Evolutionary conservation across 2,797 vertebrate genomes (phyloP), one percentile per base, ranked within the genome.

Genomic region (Xenopus petersii): DNA sequence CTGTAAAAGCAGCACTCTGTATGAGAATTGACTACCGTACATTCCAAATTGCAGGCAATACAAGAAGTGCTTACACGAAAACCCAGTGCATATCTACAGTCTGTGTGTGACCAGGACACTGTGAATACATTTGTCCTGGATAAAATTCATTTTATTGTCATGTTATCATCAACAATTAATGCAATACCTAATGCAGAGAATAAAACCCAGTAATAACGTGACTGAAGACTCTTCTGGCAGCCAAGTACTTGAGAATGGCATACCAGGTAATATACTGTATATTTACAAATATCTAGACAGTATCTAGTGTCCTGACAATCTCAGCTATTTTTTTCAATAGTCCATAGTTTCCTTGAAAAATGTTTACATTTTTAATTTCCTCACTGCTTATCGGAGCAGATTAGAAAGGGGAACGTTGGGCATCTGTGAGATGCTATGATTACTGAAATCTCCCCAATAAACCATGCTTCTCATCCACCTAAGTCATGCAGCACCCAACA

Each of bases 91-190:
- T 84, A 83, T 59, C 64, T 93, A 67, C 3, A 62, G 30, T 70
- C 51, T 0, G 42, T 92, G 58, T 95, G 91, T 78, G 92, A 87
- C 15, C 83, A 90, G 58, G 84, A 86, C 63, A 81, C 94, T 68
- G 85, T 87, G 81, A 82, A 88, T 73, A 89, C 88, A 75, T 86
- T 94, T 75, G 84, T 83, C 62, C 87, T 98, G 69, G 90, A 91
- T 67, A 94, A 92, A 84, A 84, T 92, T 74, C 88, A 95, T 73
- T 93, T 98, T n/a, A 80, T 96, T 13, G 80, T 95, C 83, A 89
- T 87, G 33, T 81, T 98, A 79, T 90, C 92, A 83, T 84, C 84
- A 69, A 94, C 92, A 10, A 86, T 96, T 79, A 88, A 88, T 73
- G 78, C 81, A 60, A 74, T 90, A 74, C 92, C 93, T 74, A 88